Evolutionary conservation across 2,888 invertebrate species (phyloP).

Genomic region (Notodonta ziczac): DNA sequence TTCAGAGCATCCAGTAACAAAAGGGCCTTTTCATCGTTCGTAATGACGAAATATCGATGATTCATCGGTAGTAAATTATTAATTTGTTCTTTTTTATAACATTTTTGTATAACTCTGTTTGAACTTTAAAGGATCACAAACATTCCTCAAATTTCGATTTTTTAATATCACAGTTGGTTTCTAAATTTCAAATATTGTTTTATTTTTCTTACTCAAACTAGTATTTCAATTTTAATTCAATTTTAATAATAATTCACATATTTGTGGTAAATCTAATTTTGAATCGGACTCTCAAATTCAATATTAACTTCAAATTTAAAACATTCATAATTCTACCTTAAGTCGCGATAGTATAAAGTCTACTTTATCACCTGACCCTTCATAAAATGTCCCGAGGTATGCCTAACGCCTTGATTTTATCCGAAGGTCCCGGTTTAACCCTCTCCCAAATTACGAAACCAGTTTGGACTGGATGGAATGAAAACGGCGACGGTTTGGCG

Average conservation of each 20-base stretch:
- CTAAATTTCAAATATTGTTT: no score
- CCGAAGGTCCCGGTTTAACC: conserved; percentile 17
- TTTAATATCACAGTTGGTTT: no score
- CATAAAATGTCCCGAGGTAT: background rate
- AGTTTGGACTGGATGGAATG: conserved; percentile 33
- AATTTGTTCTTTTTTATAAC: background rate
- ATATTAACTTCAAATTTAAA: background rate
- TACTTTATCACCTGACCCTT: background rate
- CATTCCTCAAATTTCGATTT: no score
- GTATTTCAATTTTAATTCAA: no score
- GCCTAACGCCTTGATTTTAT: conserved; percentile 3
- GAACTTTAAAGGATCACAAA: no score
- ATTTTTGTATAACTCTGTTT: background rate
- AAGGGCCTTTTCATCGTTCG: conserved; percentile 25
- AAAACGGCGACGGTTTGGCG: conserved; percentile 21
- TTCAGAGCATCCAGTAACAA: conserved; percentile 23
- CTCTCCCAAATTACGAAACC: conserved; percentile 41
- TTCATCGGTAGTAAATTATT: conserved; percentile 6
- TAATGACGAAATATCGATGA: conserved; percentile 21
- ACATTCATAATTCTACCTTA: background rate
- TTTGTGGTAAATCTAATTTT: no score
- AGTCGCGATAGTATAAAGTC: background rate
- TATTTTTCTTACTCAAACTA: no score
- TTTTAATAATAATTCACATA: no score
- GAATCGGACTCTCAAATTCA: no score